Conservation (phyloP, 2,888 invertebrate genomes). For the Tridacna crocea region DNA sequence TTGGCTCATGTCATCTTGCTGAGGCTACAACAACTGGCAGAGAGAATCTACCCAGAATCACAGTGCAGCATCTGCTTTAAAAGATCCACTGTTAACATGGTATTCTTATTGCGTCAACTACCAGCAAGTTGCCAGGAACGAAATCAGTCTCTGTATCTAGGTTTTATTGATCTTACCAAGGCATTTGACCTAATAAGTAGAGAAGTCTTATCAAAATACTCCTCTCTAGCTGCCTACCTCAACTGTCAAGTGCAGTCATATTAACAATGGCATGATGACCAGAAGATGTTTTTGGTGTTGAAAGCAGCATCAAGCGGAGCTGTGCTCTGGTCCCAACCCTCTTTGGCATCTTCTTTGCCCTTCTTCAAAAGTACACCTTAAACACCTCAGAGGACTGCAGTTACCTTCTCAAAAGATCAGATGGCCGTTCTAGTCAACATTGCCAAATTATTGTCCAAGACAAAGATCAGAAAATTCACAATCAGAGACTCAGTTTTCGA, state of each 20-base stretch:
- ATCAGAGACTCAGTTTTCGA: constrained; percentile 31
- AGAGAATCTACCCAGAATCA: constrained; percentile 54
- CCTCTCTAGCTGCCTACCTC: constrained; percentile 32
- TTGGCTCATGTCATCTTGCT: constrained; percentile 17
- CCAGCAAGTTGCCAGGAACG: too few species aligned
- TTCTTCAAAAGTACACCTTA: constrained; percentile 32
- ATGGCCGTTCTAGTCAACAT: constrained; percentile 32
- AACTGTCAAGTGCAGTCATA: constrained; percentile 39
- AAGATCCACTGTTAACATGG: too few species aligned
- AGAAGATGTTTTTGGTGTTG: too few species aligned
- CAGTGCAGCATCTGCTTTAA: too few species aligned
- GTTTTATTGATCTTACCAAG: constrained; percentile 53
- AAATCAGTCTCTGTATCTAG: too few species aligned
- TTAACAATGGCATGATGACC: constrained; percentile 40
- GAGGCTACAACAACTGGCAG: constrained; percentile 38
- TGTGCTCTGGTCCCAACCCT: constrained; percentile 38
- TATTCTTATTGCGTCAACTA: too few species aligned
- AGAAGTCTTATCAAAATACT: constrained; percentile 49
- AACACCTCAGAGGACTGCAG: background rate
- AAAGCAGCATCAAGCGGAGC: constrained; percentile 32
- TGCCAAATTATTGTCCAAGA: background rate
- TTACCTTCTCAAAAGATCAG: constrained; percentile 27
- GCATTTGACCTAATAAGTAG: constrained; percentile 39
- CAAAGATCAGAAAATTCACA: background rate
- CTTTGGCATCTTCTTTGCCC: constrained; percentile 47